These are phyloP conservation scores for Thaumetopoea pityocampa DNA, from an alignment of 1,140 invertebrate genomes.

Conservation along the genomic window DNA sequence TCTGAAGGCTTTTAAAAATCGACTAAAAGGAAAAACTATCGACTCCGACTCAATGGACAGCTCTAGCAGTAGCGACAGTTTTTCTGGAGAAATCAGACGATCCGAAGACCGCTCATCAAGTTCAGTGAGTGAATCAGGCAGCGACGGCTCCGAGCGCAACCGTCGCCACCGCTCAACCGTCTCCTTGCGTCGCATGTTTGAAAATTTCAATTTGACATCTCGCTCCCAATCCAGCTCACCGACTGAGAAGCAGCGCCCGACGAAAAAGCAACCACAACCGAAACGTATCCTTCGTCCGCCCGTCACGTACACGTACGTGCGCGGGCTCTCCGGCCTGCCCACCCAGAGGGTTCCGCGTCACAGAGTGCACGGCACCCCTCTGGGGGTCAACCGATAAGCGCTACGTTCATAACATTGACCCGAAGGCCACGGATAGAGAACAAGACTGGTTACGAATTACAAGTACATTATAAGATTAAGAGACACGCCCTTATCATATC, in stretches of 20 bases:
- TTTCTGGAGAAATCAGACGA: conserved; percentile 58
- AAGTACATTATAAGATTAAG: conserved; percentile 49
- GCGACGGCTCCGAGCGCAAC: conserved; percentile 73
- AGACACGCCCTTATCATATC: conserved; percentile 60
- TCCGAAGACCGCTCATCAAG: conserved; percentile 69
- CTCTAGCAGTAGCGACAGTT: conserved; percentile 76
- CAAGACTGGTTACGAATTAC: conserved; percentile 64
- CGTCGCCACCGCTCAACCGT: conserved; percentile 80
- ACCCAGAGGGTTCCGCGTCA: conserved; percentile 84
- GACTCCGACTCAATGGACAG: conserved; percentile 78
- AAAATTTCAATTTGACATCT: conserved; percentile 79
- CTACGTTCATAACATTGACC: conserved; percentile 16
- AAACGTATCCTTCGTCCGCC: conserved; percentile 84
- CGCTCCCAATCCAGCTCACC: conserved; percentile 80
- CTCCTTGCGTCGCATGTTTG: conserved; percentile 82
- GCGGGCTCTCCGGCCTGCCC: conserved; percentile 86
- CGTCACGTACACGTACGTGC: conserved; percentile 86
- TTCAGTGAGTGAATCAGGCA: conserved; percentile 79
- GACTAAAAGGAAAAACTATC: conserved; percentile 70
- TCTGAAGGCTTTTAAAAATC: conserved; percentile 78
- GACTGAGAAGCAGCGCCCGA: conserved; percentile 64
- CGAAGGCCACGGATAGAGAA: conserved; percentile 44
- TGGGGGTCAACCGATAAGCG: conserved; percentile 61
- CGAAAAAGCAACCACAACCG: conserved; percentile 79
- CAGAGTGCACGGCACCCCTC: conserved; percentile 44